phyloP scores from a whole-genome alignment of 2,113 vertebrate species.

The Machaerirhynchus nigripectus region DNA sequence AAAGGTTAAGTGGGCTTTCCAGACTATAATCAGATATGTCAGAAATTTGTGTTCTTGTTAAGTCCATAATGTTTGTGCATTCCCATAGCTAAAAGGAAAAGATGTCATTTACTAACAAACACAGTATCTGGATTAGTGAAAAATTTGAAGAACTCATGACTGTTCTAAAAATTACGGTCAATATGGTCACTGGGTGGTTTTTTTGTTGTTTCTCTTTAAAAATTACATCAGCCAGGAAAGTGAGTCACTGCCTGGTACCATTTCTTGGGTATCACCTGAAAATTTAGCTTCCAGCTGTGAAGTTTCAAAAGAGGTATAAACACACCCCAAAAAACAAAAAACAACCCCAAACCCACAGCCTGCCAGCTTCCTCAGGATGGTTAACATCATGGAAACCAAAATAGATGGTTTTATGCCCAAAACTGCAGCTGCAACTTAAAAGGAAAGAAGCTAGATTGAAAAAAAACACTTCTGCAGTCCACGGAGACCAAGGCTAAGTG shows the following conservation, averaged over 20 bases:
- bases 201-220: background rate
- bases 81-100: background rate
- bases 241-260: background rate
- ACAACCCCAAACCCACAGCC: background rate
- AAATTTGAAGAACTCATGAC: background rate
- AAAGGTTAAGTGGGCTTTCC: background rate
- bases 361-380: background rate
- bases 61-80: background rate
- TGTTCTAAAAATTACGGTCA: background rate
- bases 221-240: background rate
- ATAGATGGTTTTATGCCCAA: background rate
- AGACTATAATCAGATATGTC: background rate
- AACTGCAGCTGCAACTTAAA: constrained; percentile 5
- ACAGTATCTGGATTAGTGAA: background rate
- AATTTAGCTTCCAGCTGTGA: constrained; percentile 3
- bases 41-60: background rate
- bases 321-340: background rate
- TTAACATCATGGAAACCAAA: constrained; percentile 1
- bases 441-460: background rate
- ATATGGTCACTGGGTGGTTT: background rate
- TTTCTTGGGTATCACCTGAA: constrained; percentile 7
- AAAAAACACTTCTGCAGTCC: background rate
- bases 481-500: rapidly evolving
- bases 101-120: background rate
- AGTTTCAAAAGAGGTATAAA: background rate